A percentile compares a stretch with the other conserved stretches of the same genome.
phyloP scores from a whole-genome alignment of 37 sponge, comb jelly and placozoan genomes.

The Aplysina aerophoba region DNA sequence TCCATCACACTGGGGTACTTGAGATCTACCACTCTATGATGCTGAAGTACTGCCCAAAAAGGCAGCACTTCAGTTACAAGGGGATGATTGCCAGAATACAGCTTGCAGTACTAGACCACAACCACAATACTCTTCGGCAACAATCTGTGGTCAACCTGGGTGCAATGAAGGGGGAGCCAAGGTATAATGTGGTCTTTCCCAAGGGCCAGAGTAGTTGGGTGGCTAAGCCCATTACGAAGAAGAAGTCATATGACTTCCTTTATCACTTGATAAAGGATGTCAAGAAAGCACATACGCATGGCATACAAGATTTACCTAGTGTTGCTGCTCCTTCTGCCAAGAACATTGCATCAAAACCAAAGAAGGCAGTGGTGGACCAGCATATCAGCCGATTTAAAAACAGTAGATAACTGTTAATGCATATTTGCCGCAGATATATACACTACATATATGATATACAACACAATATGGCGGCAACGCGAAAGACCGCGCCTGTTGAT shows the following conservation, averaged over 20 bases:
- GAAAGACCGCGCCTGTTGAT: too few species aligned
- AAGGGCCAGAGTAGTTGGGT: not conserved
- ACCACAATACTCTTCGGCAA: not conserved
- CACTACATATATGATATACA: too few species aligned
- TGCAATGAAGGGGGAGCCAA: not conserved
- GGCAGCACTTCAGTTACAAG: constrained; percentile 28
- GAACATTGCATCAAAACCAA: too few species aligned
- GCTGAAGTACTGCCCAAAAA: constrained; percentile 31
- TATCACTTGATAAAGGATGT: not conserved
- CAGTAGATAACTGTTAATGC: too few species aligned
- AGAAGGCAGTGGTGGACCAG: too few species aligned
- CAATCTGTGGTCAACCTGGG: too few species aligned
- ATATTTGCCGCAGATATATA: too few species aligned
- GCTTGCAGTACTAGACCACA: constrained; percentile 18
- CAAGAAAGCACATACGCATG: not conserved
- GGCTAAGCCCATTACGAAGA: constrained; percentile 12
- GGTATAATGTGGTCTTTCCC: constrained; percentile 15
- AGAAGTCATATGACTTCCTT: not conserved
- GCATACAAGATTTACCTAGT: too few species aligned
- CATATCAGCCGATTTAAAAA: too few species aligned
- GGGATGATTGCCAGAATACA: constrained; percentile 16
- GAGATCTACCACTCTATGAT: constrained; percentile 15
- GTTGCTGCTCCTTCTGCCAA: too few species aligned
- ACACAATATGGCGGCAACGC: too few species aligned
- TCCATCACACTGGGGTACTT: constrained; percentile 11